Evolutionary conservation across 2,113 vertebrate genomes (phyloP).

Genomic region (Chascanopsetta lugubris): DNA sequence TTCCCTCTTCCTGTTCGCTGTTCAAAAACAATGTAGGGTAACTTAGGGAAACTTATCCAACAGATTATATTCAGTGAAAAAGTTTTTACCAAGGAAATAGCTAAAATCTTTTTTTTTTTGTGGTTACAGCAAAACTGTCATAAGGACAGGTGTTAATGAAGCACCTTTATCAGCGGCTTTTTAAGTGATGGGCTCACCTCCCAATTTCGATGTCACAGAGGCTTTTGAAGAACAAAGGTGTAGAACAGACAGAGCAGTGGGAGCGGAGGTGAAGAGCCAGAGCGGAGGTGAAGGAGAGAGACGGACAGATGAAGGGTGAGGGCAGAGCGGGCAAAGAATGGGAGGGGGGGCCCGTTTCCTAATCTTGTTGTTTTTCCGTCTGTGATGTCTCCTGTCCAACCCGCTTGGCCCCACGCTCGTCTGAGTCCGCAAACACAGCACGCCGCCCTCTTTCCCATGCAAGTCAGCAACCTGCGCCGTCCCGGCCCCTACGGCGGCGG

Average conservation of each 20-base stretch:
- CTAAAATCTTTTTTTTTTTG: too few relatives aligned
- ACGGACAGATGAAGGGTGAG: slow-evolving; percentile 27
- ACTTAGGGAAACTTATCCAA: too few relatives aligned
- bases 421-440: slow-evolving; percentile 60
- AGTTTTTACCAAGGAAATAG: too few relatives aligned
- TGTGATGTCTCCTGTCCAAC: slow-evolving; percentile 59
- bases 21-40: too few relatives aligned
- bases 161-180: too few relatives aligned
- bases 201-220: too few relatives aligned
- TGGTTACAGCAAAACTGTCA: too few relatives aligned
- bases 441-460: slow-evolving; percentile 59
- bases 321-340: slow-evolving; percentile 8
- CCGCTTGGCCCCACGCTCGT: slow-evolving; percentile 50
- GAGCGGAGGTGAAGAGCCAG: background rate
- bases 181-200: too few relatives aligned
- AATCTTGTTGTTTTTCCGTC: slow-evolving; percentile 61
- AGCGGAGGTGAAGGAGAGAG: slow-evolving; percentile 3
- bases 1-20: too few relatives aligned
- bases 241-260: background rate
- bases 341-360: slow-evolving; percentile 21
- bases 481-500: slow-evolving; percentile 24
- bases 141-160: too few relatives aligned
- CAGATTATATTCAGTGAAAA: too few relatives aligned
- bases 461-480: slow-evolving; percentile 57
- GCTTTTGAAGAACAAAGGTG: slow-evolving; percentile 19